Evolutionary conservation across 2,888 invertebrate genomes (phyloP), one percentile per base, ranked within the genome.

Genomic region (Pyralis farinalis): DNA sequence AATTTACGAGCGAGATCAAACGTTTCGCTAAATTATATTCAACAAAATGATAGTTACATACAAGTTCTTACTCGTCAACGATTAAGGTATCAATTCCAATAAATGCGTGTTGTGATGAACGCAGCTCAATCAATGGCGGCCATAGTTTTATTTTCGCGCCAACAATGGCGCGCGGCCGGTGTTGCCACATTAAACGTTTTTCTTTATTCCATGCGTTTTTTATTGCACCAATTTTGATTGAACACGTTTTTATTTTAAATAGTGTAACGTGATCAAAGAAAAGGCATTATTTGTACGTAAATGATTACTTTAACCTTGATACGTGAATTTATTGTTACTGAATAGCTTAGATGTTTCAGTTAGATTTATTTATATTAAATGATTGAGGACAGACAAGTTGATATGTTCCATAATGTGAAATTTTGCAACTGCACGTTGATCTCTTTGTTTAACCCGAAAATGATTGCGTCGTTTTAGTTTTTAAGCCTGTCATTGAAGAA

Each of bases 1-100:
- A 71, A 78, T 83, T 82, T 83, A 84, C 78, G 78, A 72, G 68
- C 66, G 65, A 79, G 80, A 84, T 84, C 83, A 83, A 83, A 81
- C 58, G 59, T 59, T 31, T 16, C 33, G 71, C 70, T 65, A 71
- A 76, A 74, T 73, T 74, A 32, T 20, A 28, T 25, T 7, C 20
- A 7, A 12, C 32, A 11, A 33, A 12, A 10, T 6, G 31, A 11
- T 11, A 12, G 7, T 11, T 7, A 16, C 16, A 12, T 2, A 20
- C 39, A 28, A 10, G 16, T 61, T 61, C 63, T 75, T 63, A 51
- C n/a, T 46, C 42, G 47, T 44, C 47, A 43, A 53, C 58, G 37
- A 48, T 52, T 74, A 71, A 67, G 63, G 69, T 55, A 58, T 63
- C 69, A 53, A 64, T 73, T 79, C 60, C 64, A 60, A 57, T 55